Conservation (phyloP, 2,797 vertebrate genomes). For the Falco concolor region DNA sequence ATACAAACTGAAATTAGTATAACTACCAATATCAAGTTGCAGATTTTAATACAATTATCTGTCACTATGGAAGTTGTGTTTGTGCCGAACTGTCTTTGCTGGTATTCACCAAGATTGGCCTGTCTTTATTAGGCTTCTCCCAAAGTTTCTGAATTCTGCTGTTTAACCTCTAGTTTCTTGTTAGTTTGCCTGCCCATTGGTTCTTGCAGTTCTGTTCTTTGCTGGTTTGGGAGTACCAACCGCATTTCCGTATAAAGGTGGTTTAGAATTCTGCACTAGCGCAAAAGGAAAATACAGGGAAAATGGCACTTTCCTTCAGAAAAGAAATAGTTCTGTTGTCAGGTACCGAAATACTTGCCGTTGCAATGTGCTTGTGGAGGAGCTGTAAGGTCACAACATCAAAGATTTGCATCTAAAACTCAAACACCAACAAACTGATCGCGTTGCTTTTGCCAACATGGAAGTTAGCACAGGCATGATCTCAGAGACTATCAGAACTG, state of each 20-base stretch:
- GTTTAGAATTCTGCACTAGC: constrained; percentile 19
- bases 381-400: background rate
- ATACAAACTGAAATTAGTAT: constrained; percentile 73
- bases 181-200: constrained; percentile 19
- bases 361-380: background rate
- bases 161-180: constrained; percentile 43
- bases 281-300: background rate
- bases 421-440: rapidly evolving
- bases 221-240: constrained; percentile 7
- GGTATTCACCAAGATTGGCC: constrained; percentile 66
- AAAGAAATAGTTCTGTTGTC: background rate
- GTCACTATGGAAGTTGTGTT: constrained; percentile 76
- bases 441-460: background rate
- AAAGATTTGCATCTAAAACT: background rate
- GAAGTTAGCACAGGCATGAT: background rate
- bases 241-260: background rate
- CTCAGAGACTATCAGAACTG: rapidly evolving
- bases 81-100: constrained; percentile 75
- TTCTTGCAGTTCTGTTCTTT: constrained; percentile 36
- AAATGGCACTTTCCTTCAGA: background rate
- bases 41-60: constrained; percentile 70
- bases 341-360: background rate
- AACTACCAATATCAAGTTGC: constrained; percentile 69
- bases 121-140: constrained; percentile 69
- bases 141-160: constrained; percentile 52